Base-by-base conservation (phyloP, 2,797 vertebrate species). In the Chrysocyon brachyurus region DNA sequence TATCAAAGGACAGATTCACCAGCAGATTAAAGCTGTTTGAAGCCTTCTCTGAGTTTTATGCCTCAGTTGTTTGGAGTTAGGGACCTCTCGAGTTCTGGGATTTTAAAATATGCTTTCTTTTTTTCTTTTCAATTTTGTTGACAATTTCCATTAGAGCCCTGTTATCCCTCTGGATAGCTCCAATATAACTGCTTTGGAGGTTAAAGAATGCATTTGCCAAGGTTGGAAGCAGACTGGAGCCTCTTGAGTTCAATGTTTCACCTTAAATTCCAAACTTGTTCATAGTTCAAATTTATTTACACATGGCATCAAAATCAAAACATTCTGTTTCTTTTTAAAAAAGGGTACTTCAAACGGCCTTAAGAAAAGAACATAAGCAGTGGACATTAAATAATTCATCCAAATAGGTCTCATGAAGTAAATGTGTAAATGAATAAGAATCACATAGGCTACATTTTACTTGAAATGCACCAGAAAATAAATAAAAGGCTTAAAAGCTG, bases 1-100 rank as follows among this genome's bases (percentile, higher is more conserved):
- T 97, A 95, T 97, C 96, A 94, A 97, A 97, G 90, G 92, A 94
- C 73, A 96, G 83, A 97, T 94, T 90, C 24, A 0, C 85, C 26
- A 68, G 85, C 83, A 87, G 90, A 97, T 96, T 95, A 97, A 92
- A 96, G 87, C 89, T 56, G 56, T 97, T 90, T 94, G 96, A 97
- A 97, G 93, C 9, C 66, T 92, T 90, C 97, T 96, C 15, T 21
- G 10, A 91, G 70, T 88, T 96, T 92, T 90, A 96, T 96, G 94
- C 96, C 73, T 98, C 87, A 36, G 87, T 95, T 95, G 86, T 96
- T 96, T 97, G 70, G 92, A 96, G 86, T 95, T 94, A 96, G 52
- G 12, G 31, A 89, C 49, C 93, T 91, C 79, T 96, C 54, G 64
- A 94, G 83, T 68, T 95, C 88, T 85, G n/a, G 59, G 59, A 59